These are phyloP conservation scores for Dicerorhinus sumatrensis DNA, from an alignment of 2,113 vertebrate species.

Conservation along the genomic window DNA sequence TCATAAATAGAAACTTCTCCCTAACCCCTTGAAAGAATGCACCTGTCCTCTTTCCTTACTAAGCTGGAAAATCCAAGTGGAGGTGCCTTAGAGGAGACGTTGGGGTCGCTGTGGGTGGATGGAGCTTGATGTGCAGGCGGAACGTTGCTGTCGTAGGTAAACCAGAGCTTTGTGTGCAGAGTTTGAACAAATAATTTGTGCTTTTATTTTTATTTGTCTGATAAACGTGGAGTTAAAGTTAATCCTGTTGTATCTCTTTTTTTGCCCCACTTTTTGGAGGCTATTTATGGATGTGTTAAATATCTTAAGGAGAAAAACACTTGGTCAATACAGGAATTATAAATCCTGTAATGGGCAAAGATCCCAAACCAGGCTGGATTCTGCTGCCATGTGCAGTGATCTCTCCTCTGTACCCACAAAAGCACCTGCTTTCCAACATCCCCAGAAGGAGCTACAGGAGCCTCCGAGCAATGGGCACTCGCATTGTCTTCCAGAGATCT, in stretches of 20 bases:
- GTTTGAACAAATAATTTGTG: neutral
- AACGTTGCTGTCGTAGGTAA: neutral
- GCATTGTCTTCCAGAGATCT: conserved; percentile 31
- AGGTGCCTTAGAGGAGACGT: neutral
- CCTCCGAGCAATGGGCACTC: neutral
- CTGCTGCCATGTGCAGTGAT: neutral
- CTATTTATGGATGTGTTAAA: neutral
- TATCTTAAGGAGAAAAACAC: neutral
- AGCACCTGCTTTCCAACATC: neutral
- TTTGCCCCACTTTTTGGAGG: neutral
- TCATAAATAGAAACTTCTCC: neutral
- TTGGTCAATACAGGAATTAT: neutral
- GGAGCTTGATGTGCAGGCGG: neutral
- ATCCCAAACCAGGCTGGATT: neutral
- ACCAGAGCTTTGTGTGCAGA: neutral
- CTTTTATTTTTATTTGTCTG: conserved; percentile 1
- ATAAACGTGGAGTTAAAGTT: neutral
- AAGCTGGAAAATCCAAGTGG: neutral
- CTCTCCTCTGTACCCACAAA: neutral
- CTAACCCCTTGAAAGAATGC: neutral
- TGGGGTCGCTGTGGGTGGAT: neutral
- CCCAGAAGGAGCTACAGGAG: neutral
- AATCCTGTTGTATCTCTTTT: neutral
- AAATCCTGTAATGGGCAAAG: neutral
- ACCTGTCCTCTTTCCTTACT: neutral